Percentiles rank a stretch among this genome's conserved stretches.
Conservation (phyloP, 2,113 vertebrate species). For the Craseonycteris thonglongyai region DNA sequence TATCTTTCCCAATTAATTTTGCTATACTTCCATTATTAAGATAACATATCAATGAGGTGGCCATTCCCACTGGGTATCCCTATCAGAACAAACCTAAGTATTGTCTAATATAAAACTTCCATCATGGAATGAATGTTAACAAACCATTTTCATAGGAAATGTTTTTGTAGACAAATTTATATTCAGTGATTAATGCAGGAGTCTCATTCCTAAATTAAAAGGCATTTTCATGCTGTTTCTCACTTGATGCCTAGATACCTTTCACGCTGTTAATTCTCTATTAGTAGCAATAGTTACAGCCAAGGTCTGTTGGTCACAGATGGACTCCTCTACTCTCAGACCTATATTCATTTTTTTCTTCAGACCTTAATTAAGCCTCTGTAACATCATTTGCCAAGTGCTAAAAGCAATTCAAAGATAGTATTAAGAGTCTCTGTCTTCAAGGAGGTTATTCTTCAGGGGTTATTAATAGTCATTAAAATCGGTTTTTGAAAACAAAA, state of each 20-base stretch:
- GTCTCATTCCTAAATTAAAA: background rate
- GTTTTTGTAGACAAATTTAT: background rate
- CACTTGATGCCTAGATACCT: background rate
- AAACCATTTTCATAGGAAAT: background rate
- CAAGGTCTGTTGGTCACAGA: background rate
- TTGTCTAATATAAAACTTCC: background rate
- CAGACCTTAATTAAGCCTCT: background rate
- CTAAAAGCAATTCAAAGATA: background rate
- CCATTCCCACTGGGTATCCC: background rate
- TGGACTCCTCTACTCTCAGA: background rate
- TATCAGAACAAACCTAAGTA: background rate
- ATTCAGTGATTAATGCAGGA: background rate
- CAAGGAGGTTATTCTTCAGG: background rate
- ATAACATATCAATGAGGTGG: background rate
- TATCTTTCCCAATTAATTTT: background rate
- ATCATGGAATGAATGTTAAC: background rate
- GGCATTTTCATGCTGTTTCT: background rate
- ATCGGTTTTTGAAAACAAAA: background rate
- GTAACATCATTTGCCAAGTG: background rate
- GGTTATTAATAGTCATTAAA: background rate
- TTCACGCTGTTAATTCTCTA: background rate
- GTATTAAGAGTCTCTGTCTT: background rate
- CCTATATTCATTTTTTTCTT: background rate
- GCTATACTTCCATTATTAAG: background rate
- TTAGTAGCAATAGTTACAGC: background rate